Evolutionary conservation across 2,113 vertebrate species (phyloP).

Genomic region (Anseranas semipalmata): DNA sequence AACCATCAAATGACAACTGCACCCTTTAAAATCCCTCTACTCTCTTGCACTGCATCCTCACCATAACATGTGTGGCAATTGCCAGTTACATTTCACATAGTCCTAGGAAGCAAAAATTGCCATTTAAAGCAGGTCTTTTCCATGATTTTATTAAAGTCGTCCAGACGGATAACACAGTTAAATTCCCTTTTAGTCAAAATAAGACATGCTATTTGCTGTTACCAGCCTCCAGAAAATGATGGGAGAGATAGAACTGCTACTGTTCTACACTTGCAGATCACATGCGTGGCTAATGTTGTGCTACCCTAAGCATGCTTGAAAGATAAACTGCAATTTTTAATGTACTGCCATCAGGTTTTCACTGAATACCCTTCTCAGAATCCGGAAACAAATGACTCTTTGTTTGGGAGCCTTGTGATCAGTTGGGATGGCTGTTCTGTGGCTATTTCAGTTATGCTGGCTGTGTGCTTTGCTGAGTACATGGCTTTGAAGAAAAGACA

Average conservation of each 20-base stretch:
- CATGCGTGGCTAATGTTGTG: background rate
- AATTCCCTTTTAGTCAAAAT: background rate
- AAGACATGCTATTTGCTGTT: background rate
- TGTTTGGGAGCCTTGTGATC: constrained; percentile 18
- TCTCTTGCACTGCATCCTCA: background rate
- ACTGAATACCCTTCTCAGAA: background rate
- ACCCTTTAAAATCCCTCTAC: background rate
- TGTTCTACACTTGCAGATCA: background rate
- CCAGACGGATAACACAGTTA: background rate
- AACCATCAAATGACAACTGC: background rate
- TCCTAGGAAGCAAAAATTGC: background rate
- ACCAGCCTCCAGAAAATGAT: background rate
- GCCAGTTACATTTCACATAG: rapidly evolving
- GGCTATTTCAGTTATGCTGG: background rate
- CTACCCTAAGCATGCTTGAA: background rate
- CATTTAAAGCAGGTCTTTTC: background rate
- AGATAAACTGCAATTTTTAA: constrained; percentile 42
- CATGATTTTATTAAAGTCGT: background rate
- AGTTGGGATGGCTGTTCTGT: background rate
- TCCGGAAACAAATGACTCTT: background rate
- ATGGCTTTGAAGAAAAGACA: constrained; percentile 44
- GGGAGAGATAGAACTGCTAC: background rate
- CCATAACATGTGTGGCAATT: background rate
- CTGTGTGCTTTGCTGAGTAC: constrained; percentile 15
- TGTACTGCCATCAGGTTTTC: constrained; percentile 13